These are phyloP conservation scores for Coronaproctus castanopsis DNA, from an alignment of 2,888 invertebrate genomes.

Conservation along the genomic window DNA sequence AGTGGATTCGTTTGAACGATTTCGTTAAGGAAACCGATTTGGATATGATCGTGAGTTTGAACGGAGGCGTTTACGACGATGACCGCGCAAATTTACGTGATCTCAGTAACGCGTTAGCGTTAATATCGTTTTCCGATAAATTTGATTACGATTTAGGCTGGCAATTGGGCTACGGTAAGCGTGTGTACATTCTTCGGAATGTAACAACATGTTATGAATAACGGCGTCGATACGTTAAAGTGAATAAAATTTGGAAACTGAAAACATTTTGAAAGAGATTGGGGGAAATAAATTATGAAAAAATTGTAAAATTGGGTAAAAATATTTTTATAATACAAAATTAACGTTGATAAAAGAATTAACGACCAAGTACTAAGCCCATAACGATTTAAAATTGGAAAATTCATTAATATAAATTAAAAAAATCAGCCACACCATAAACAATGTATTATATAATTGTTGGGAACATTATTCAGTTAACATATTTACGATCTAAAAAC, in stretches of 20 bases:
- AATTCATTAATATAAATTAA: not conserved
- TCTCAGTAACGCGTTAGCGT: conserved; percentile 39
- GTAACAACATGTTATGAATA: not conserved
- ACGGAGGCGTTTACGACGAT: conserved; percentile 16
- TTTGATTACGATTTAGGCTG: conserved; percentile 43
- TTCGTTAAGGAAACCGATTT: conserved; percentile 26
- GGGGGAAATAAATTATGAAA: not conserved
- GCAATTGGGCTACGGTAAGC: conserved; percentile 51
- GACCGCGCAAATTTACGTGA: conserved; percentile 34
- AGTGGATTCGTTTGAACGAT: conserved; percentile 26
- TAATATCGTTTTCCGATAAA: conserved; percentile 45
- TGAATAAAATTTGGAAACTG: not conserved
- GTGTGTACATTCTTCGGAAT: not conserved
- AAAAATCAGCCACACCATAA: not conserved
- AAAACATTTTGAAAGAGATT: not conserved
- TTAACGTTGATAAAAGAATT: too few species aligned
- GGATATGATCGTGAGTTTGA: conserved; percentile 25
- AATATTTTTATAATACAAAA: too few species aligned
- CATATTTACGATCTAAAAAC: too few species aligned
- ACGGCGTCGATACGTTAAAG: not conserved
- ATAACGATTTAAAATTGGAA: conserved; percentile 5
- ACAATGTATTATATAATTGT: not conserved
- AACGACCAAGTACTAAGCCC: too few species aligned
- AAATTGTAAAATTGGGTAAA: too few species aligned
- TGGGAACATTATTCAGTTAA: not conserved